phyloP scores from a whole-genome alignment of 2,888 invertebrate species.

The Philopedon plagiatum region DNA sequence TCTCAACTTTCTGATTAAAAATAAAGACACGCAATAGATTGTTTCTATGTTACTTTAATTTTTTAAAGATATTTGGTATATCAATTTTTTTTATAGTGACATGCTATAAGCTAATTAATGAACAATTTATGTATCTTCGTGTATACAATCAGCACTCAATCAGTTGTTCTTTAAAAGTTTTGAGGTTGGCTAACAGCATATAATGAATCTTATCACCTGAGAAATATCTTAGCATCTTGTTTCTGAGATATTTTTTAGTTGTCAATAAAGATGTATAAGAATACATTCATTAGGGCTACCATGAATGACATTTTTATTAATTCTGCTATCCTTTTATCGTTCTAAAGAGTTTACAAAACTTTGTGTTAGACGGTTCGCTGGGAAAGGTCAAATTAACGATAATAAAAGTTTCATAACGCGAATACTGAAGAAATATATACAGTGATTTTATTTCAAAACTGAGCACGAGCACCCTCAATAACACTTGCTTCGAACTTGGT shows the following conservation, averaged over 20 bases:
- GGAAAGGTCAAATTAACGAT: too few relatives aligned
- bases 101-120: conserved; percentile 38
- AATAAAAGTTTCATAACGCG: too few relatives aligned
- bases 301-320: not conserved
- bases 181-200: conserved; percentile 45
- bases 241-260: conserved; percentile 23
- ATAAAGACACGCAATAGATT: too few relatives aligned
- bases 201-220: conserved; percentile 47
- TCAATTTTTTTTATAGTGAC: conserved; percentile 32
- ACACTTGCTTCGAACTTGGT: too few relatives aligned
- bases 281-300: conserved; percentile 29
- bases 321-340: too few relatives aligned
- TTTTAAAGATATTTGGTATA: conserved; percentile 1
- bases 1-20: too few relatives aligned
- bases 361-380: too few relatives aligned
- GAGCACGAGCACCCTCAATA: too few relatives aligned
- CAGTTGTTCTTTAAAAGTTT: conserved; percentile 46
- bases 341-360: too few relatives aligned
- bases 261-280: conserved; percentile 36
- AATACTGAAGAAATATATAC: too few relatives aligned
- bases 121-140: conserved; percentile 46
- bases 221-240: conserved; percentile 36
- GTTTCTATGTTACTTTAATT: too few relatives aligned
- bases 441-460: too few relatives aligned
- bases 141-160: conserved; percentile 49